These are phyloP conservation scores for Hirtodrosophila duncani DNA, from an alignment of 2,888 invertebrate genomes.

Conservation along the genomic window DNA sequence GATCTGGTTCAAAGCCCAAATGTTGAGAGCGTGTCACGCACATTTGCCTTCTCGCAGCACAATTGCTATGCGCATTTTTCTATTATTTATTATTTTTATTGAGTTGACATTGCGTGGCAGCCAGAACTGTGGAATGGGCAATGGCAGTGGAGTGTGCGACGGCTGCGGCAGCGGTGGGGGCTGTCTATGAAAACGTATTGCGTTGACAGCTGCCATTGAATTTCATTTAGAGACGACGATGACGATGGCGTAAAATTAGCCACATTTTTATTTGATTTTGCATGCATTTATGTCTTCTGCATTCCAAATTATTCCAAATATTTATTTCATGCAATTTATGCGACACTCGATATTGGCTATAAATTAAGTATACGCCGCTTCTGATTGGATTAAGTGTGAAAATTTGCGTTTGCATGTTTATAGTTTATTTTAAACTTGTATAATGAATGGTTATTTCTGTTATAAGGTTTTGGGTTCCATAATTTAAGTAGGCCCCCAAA, in stretches of 20 bases:
- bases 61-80: conserved; percentile 67
- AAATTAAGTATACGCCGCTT: too few relatives aligned
- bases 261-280: conserved; percentile 50
- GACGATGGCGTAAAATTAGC: conserved; percentile 55
- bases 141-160: not conserved
- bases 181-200: conserved; percentile 6
- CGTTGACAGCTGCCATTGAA: conserved; percentile 62
- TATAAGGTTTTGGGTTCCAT: not conserved
- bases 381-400: too few relatives aligned
- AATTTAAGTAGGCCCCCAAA: not conserved
- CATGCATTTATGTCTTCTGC: conserved; percentile 17
- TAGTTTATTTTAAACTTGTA: too few relatives aligned
- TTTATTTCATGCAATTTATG: not conserved
- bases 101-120: conserved; percentile 4
- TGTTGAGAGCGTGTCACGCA: conserved; percentile 57
- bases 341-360: too few relatives aligned
- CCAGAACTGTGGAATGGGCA: not conserved
- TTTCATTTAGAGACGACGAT: conserved; percentile 34
- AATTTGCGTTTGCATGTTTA: too few relatives aligned
- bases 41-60: conserved; percentile 24
- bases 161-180: not conserved
- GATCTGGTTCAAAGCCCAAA: conserved; percentile 38
- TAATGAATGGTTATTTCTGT: too few relatives aligned
- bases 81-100: conserved; percentile 64
- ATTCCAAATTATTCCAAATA: not conserved